phyloP scores from a whole-genome alignment of 2,113 vertebrate species.

The Alosa alosa region DNA sequence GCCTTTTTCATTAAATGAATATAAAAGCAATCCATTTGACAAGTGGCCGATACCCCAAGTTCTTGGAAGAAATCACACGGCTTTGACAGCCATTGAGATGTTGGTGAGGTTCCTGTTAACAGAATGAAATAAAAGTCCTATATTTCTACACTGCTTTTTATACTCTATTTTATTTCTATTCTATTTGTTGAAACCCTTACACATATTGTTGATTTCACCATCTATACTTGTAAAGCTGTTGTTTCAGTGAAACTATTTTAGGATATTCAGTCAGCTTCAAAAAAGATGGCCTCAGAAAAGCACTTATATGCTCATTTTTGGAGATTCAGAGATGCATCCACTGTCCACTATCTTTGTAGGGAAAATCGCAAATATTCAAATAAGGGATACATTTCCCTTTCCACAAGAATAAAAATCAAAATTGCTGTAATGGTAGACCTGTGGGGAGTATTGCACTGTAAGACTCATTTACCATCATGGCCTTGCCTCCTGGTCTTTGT shows the following conservation, averaged over 20 bases:
- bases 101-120: too few relatives aligned
- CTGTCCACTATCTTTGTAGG: neutral
- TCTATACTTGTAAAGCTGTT: too few relatives aligned
- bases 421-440: neutral
- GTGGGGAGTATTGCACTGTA: neutral
- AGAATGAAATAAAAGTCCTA: too few relatives aligned
- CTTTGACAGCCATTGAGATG: too few relatives aligned
- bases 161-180: too few relatives aligned
- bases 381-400: neutral
- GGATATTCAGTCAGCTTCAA: too few relatives aligned
- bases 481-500: neutral
- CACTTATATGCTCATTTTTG: neutral
- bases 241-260: too few relatives aligned
- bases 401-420: neutral
- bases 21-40: neutral
- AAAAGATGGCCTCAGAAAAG: neutral
- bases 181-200: too few relatives aligned
- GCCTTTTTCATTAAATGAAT: neutral
- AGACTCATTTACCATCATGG: neutral
- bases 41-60: neutral
- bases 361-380: neutral
- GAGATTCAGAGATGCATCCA: neutral
- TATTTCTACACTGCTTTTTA: too few relatives aligned
- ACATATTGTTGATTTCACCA: too few relatives aligned
- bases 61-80: too few relatives aligned